These are phyloP conservation scores for Rhinophrynus dorsalis DNA, from an alignment of 2,797 vertebrate species.

Conservation along the genomic window DNA sequence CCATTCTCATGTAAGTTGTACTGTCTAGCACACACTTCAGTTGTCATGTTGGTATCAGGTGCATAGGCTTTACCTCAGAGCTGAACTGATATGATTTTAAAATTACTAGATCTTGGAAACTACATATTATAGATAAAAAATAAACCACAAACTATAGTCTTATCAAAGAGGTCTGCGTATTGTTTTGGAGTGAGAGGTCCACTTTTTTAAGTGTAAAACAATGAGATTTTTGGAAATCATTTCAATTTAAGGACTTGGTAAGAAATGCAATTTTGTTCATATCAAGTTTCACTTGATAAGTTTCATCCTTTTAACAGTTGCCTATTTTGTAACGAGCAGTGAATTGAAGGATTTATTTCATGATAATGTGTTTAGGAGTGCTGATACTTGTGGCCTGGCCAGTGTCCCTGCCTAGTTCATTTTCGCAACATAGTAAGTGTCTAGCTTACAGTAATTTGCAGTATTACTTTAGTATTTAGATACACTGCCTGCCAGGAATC, in stretches of 20 bases:
- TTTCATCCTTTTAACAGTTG: conserved; percentile 17
- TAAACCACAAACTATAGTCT: no score
- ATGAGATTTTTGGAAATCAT: no score
- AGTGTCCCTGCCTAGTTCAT: conserved; percentile 1
- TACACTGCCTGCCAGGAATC: background rate
- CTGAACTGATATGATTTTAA: no score
- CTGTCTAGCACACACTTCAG: no score
- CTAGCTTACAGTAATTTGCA: conserved; percentile 29
- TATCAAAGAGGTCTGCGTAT: no score
- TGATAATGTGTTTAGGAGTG: conserved; percentile 6
- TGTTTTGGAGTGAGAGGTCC: no score
- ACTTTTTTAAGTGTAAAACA: no score
- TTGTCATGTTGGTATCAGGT: no score
- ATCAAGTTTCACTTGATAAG: background rate
- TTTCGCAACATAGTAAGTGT: conserved; percentile 13
- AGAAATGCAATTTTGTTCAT: conserved; percentile 1
- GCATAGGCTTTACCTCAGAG: no score
- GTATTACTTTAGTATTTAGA: conserved; percentile 27
- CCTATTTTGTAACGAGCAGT: background rate
- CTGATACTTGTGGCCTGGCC: conserved; percentile 16
- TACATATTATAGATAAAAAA: no score
- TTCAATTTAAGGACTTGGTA: background rate
- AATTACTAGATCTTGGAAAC: no score
- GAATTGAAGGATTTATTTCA: background rate
- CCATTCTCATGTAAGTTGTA: no score